These are phyloP conservation scores for Arbacia lixula DNA, from an alignment of 53 echinoderm and acorn worm genomes.

Conservation along the genomic window DNA sequence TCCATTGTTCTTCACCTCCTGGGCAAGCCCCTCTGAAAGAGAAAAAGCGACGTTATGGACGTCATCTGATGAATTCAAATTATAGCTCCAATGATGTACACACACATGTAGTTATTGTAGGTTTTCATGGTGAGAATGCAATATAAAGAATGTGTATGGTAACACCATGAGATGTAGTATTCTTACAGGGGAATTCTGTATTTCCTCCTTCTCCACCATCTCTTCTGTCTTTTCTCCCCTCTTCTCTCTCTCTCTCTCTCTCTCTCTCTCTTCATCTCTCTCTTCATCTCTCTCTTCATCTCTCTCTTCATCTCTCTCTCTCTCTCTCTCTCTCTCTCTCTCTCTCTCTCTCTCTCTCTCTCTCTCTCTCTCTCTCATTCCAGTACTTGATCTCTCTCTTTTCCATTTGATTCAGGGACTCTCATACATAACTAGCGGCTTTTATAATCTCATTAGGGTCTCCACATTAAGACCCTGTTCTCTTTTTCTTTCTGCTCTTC, in stretches of 20 bases:
- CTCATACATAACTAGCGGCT: no score
- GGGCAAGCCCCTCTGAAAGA: slow-evolving; percentile 74
- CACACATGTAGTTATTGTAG: background rate
- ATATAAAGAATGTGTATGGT: no score
- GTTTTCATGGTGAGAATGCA: no score
- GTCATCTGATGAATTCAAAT: background rate
- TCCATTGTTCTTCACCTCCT: slow-evolving; percentile 80
- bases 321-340: background rate
- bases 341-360: background rate
- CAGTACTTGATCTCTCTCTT: background rate
- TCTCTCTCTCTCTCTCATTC: background rate
- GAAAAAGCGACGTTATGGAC: background rate
- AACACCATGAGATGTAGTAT: no score
- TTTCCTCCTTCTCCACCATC: background rate
- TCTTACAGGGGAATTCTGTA: background rate
- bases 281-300: background rate
- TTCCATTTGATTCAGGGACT: no score
- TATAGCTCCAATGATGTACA: background rate
- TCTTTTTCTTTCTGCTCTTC: background rate
- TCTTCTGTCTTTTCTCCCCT: background rate
- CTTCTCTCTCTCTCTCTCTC: background rate
- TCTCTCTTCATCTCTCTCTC: background rate
- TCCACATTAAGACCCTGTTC: background rate
- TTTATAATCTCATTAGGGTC: no score
- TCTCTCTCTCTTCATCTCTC: background rate